Evolutionary conservation across 2,888 invertebrate species (phyloP).

Genomic region (Drosophila robusta): DNA sequence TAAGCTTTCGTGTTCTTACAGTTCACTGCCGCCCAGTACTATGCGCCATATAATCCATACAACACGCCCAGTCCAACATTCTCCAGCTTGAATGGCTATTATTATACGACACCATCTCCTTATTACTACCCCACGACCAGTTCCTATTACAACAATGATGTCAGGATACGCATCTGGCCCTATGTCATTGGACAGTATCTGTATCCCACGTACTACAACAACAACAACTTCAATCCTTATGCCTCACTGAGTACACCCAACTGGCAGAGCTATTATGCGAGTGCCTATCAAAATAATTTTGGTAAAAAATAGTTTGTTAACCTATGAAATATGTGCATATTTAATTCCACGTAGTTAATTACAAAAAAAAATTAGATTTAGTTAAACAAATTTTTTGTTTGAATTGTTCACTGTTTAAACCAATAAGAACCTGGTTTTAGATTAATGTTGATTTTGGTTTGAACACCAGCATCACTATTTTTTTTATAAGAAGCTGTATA

Average conservation of each 20-base stretch:
- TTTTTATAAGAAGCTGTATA: too few species aligned
- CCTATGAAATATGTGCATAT: constrained; percentile 1
- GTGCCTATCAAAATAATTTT: constrained; percentile 47
- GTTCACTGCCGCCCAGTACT: constrained; percentile 56
- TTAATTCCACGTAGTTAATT: neutral
- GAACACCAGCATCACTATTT: too few species aligned
- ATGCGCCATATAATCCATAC: constrained; percentile 68
- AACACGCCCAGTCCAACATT: constrained; percentile 71
- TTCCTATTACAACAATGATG: constrained; percentile 36
- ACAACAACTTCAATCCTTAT: constrained; percentile 63
- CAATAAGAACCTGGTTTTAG: too few species aligned
- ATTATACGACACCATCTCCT: constrained; percentile 52
- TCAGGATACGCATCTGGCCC: constrained; percentile 71
- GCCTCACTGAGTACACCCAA: constrained; percentile 55
- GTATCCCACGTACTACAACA: constrained; percentile 70
- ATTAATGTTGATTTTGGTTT: too few species aligned
- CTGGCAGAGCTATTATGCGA: constrained; percentile 67
- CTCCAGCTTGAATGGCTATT: constrained; percentile 64
- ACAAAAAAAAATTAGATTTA: too few species aligned
- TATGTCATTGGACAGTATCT: constrained; percentile 76
- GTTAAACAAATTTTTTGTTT: too few species aligned
- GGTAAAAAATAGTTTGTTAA: constrained; percentile 60
- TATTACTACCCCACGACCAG: constrained; percentile 50
- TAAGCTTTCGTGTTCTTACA: constrained; percentile 5
- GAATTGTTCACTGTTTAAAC: too few species aligned